phyloP scores from a whole-genome alignment of 2,113 vertebrate genomes.

The Megaleporinus macrocephalus region DNA sequence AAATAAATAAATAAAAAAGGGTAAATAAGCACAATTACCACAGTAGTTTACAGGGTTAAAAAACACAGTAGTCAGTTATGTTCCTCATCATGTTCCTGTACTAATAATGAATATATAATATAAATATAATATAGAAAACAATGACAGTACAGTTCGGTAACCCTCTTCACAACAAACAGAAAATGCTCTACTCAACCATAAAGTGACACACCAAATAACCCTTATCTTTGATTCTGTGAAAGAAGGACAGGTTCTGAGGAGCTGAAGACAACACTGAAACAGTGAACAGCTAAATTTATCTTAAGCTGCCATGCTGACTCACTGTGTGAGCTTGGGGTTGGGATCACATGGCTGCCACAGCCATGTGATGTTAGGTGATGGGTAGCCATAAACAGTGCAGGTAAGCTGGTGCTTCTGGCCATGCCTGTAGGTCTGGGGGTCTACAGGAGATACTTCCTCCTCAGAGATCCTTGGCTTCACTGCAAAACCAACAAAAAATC shows the following conservation, averaged over 20 bases:
- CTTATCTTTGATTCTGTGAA: neutral
- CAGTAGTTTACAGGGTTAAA: too few species aligned
- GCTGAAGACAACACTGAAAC: too few species aligned
- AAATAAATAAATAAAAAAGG: neutral
- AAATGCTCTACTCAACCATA: neutral
- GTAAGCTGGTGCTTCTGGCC: slow-evolving; percentile 74
- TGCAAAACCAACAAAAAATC: slow-evolving; percentile 59
- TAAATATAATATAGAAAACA: too few species aligned
- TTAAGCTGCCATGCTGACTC: slow-evolving; percentile 56
- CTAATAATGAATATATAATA: too few species aligned
- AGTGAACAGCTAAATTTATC: too few species aligned
- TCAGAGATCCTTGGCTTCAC: slow-evolving; percentile 87
- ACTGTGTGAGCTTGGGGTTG: slow-evolving; percentile 56
- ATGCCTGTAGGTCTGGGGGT: slow-evolving; percentile 65
- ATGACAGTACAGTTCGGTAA: neutral
- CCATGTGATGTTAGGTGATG: slow-evolving; percentile 81
- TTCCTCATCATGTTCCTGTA: neutral
- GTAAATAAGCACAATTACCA: neutral
- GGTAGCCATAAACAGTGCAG: slow-evolving; percentile 80
- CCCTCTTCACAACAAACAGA: neutral
- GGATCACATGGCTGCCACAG: slow-evolving; percentile 84
- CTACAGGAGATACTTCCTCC: slow-evolving; percentile 70
- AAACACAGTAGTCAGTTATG: neutral
- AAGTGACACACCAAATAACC: neutral
- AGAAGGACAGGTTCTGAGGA: neutral